Evolutionary conservation across 2,113 vertebrate genomes (phyloP).

Genomic region (Halcyon malimbica): DNA sequence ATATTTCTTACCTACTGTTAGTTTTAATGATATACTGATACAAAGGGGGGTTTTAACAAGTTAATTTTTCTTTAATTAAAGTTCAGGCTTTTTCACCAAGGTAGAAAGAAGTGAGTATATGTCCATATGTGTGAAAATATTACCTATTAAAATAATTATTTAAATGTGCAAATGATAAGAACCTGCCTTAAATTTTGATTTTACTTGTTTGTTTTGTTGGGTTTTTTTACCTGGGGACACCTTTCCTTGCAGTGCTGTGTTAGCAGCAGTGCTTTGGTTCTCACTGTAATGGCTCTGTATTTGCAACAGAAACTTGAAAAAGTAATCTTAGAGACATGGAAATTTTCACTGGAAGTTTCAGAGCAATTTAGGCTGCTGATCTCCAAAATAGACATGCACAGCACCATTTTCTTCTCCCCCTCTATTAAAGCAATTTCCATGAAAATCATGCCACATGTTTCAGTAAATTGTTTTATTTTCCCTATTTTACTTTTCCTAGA

Average conservation of each 20-base stretch:
- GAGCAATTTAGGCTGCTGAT: neutral
- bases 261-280: neutral
- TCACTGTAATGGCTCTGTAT: neutral
- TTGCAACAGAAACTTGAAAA: neutral
- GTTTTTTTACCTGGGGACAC: neutral
- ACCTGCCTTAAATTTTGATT: neutral
- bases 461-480: neutral
- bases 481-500: neutral
- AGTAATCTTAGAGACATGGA: neutral
- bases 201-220: too few species aligned
- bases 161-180: neutral
- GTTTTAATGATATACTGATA: neutral
- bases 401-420: neutral
- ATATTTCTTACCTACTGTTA: neutral
- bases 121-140: neutral
- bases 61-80: neutral
- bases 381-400: neutral
- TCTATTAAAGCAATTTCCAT: neutral
- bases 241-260: neutral
- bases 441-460: neutral
- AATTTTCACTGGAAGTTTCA: neutral
- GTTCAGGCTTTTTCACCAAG: neutral
- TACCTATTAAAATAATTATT: neutral
- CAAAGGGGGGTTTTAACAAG: fast-evolving
- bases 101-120: neutral